Evolutionary conservation across 2,888 invertebrate genomes (phyloP), one percentile per base, ranked within the genome.

Genomic region (Eilema depressum): DNA sequence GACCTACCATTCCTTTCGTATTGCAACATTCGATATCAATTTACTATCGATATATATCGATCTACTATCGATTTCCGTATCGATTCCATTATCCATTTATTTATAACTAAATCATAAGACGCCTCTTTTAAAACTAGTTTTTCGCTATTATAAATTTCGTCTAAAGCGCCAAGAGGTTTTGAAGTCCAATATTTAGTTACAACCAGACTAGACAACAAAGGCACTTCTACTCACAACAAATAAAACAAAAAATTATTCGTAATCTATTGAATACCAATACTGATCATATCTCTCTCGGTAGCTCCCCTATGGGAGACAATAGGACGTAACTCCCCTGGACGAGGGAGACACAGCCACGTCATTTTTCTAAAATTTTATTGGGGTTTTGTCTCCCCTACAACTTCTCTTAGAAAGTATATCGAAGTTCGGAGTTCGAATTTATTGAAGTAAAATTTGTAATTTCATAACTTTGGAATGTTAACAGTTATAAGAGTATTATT

Each of bases 171-270:
- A 90, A 92, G 92, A 91, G 92, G 91, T 90, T 91, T 86, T 73
- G 74, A 73, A 74, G 80, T 85, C 85, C 84, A 69, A 67, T 41
- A 64, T 79, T 72, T 65, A 82, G 76, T 82, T 79, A 77, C 73
- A 76, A 85, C 83, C 81, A 88, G 93, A 93, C 93, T 93, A 92
- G 92, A 93, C 83, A 86, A 84, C 77, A 85, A 91, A 92, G 92
- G 92, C 92, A 92, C 90, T 81, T 61, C 28, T 61, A 88, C 82
- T 87, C 87, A 86, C 87, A 87, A 89, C 84, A 72, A 81, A 86
- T 85, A 80, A 20, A 63, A 57, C 7, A 37, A 14, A 37, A 14
- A 53, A 70, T 37, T 57, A 60, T 53, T 28, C 23, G 37, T 70
- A 66, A 57, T 63, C 70, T 70, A 56, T 56, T 63, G 68, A 68